Base-by-base conservation (phyloP, 2,113 vertebrate species). In the Lagopus leucura region DNA sequence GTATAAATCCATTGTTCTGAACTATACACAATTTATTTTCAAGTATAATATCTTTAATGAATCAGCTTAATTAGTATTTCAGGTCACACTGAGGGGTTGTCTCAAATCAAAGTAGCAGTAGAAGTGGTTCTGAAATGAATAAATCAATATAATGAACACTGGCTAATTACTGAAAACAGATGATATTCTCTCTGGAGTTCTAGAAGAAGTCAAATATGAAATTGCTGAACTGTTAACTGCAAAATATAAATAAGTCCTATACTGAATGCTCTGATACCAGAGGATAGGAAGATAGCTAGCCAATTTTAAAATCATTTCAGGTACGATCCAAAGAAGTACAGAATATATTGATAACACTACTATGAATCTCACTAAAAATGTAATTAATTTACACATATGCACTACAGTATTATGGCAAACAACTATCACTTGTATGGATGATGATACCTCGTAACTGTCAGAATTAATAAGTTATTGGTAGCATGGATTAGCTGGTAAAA, bases 101-200 rank as follows among this genome's bases (percentile, higher is more conserved):
- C 18, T 94, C 58, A 79, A 58, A 73, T 43, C 52, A 66, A 85
- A 85, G 40, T 55, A 20, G 50, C 14, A 65, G 55, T 92, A 82
- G 81, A 93, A 82, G 61, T 82, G 11, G 17, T 76, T 92, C 71
- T 94, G 76, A 89, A 91, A 89, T 82, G 90, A 86, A 94, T 90
- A 92, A 86, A 93, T 90, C 86, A 84, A 54, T 87, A 65, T 69
- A 93, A 79, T 82, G 78, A 92, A 79, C 27, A 61, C 7, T 71
- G 47, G 19, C 25, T 93, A 89, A 91, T 87, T 93, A 36, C 66
- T 87, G 82, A 89, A 93, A n/a, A 54, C 63, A 87, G 78, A 82
- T 57, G 47, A 40, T 85, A 89, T 82, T 92, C 74, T 87, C 74
- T 82, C 16, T 17, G 64, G 84, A 72, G 8, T 69, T 82, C 28